Evolutionary conservation across 2,888 invertebrate species (phyloP), one percentile per base, ranked within the genome.

Genomic region (Tinea trinotella): DNA sequence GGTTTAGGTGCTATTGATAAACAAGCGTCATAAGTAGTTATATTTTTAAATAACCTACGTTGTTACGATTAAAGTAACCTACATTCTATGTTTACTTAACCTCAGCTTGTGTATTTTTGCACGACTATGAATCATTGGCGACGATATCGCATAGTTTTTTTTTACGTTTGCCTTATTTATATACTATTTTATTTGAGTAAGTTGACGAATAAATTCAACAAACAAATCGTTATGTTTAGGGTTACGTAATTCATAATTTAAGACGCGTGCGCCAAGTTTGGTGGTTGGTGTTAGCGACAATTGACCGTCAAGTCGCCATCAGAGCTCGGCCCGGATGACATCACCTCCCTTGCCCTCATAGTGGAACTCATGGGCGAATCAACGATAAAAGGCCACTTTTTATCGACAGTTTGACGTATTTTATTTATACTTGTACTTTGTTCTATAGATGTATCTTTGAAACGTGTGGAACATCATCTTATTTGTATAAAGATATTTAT

Each of bases 271-370:
- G 40, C 40, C 13, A 17, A 40, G 40, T 13, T 17, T 13, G 4
- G 40, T 17, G 40, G 7, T 17, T 13, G 4, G 40, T 17, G 17
- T 15, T 40, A 59, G 62, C 63, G 73, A 70, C 74, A 76, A 73
- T 72, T 74, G 70, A 63, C 58, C 61, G 61, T 17, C 15, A 17
- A n/a, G 40, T 30, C 30, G 30, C 30, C 30, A 7, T 30, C 30
- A n/a, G 30, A 9, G 40, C 40, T 13, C 61, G 76, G 63, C 72
- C 70, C 65, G 69, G 66, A 77, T 77, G 77, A 76, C 74, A 71
- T 77, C 77, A 77, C 56, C 59, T 55, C 55, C 52, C 56, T 48
- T 34, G 56, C 55, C 53, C 48, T 53, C 40, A 48, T 30, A 30
- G 3, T 5, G 7, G 7, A 22, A 22, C 22, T 22, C 22, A 22